A percentile compares a stretch with the other conserved stretches of the same genome.
phyloP scores from a whole-genome alignment of 2,113 vertebrate species.

The Meles meles region DNA sequence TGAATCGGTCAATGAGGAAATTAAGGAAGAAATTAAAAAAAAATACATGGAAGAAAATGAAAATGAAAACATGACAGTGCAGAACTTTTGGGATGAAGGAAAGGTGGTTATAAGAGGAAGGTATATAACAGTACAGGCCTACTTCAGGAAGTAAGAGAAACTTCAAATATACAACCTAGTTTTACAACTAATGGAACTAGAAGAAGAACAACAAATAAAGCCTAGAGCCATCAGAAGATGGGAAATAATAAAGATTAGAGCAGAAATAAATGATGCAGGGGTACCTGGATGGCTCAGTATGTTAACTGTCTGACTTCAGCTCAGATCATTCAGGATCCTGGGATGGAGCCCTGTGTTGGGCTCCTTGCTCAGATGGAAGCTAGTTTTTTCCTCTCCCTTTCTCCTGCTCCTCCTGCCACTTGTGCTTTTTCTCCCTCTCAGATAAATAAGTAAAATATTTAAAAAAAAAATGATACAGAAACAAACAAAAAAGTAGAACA shows the following conservation, averaged over 20 bases:
- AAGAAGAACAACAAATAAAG: background rate
- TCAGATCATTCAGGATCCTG: background rate
- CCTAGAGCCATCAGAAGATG: background rate
- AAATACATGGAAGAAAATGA: background rate
- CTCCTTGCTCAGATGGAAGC: background rate
- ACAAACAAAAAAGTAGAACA: background rate
- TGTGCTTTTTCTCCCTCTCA: background rate
- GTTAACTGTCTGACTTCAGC: background rate
- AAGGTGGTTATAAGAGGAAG: background rate
- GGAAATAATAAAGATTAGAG: background rate
- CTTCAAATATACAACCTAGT: background rate
- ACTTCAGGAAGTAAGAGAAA: background rate
- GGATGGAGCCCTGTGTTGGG: background rate
- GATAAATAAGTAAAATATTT: background rate
- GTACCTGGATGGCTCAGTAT: background rate
- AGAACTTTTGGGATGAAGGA: background rate
- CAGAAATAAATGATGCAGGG: background rate
- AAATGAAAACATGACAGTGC: background rate
- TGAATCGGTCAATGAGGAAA: background rate
- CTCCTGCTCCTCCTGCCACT: background rate
- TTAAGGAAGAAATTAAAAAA: background rate
- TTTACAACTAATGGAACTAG: background rate
- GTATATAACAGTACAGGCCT: background rate
- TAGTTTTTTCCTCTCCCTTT: background rate
- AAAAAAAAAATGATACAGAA: background rate